Base-by-base conservation (phyloP, 2,888 invertebrate genomes). In the Callyntrura sp. region DNA sequence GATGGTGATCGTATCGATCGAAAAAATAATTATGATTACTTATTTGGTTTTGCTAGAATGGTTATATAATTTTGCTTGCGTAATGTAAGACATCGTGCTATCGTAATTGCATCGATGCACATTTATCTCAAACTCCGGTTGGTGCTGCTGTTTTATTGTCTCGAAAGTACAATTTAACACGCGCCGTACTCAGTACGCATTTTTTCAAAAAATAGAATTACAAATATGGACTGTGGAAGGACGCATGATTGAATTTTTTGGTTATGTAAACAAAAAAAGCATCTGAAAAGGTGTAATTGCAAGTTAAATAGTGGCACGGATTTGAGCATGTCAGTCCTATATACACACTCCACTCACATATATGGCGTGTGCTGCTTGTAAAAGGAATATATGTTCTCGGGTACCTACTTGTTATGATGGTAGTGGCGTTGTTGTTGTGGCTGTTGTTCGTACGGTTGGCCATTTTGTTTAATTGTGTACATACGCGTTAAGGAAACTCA, bases 141-240 rank as follows among this genome's bases (percentile, higher is more conserved):
- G 35, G n/a, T n/a, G 35, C 35, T 35, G 35, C 35, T 35, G 35
- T 35, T 35, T 4, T 35, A 6, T 35, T 35, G 35, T 35, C 35
- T 35, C 35, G 35, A 35, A 60, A 60, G 11, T 20, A 81, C 17
- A 43, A 81, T 85, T 85, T 60, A 57, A 73, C 45, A 73, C 55
- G 70, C 70, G 51, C 70, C 68, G 35, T 35, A 70, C 70, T 68
- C 70, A 84, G 35, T 35, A 35, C 35, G 6, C 35, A 70, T 23
- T 83, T 23, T 65, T 28, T n/a, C 35, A 35, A 2, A 35, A 35
- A 28, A 70, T 17, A 43, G 8, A 5, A 17, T 43, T 70, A 35
- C 70, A 43, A 35, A 70, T 62, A 81, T 60, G 81, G 81, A 62
- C 35, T 35, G 35, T 35, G 35, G 35, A 35, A 35, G 35, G 35